phyloP scores from a whole-genome alignment of 2,113 vertebrate genomes.

The Erpornis zantholeuca region DNA sequence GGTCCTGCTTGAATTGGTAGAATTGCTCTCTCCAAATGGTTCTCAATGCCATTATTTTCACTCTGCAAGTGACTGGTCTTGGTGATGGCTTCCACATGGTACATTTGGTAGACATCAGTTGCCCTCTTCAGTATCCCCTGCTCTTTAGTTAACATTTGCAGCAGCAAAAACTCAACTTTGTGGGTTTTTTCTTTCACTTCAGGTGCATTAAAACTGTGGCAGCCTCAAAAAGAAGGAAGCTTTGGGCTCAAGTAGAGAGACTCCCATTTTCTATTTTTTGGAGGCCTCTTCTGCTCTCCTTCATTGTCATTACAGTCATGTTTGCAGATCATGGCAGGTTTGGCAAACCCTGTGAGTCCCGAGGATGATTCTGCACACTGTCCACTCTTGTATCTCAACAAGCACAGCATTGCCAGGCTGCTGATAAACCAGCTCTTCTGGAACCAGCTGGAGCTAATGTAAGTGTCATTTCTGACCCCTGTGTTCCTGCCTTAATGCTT shows the following conservation, averaged over 20 bases:
- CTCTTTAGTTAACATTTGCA: background rate
- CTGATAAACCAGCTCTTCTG: background rate
- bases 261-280: background rate
- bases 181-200: background rate
- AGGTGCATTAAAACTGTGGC: background rate
- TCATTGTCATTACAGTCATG: rapidly evolving
- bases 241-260: background rate
- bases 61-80: background rate
- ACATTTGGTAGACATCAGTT: background rate
- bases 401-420: background rate
- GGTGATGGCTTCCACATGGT: background rate
- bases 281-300: background rate
- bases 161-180: background rate
- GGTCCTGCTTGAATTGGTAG: background rate
- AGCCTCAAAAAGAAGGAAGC: background rate
- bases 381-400: background rate
- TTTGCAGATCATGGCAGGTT: background rate
- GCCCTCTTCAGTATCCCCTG: background rate
- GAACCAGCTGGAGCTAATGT: background rate
- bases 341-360: background rate
- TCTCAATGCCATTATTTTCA: background rate
- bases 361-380: background rate
- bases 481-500: background rate
- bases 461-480: background rate
- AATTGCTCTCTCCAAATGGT: background rate